phyloP scores from a whole-genome alignment of 2,888 invertebrate species.

The Linyphia triangularis region DNA sequence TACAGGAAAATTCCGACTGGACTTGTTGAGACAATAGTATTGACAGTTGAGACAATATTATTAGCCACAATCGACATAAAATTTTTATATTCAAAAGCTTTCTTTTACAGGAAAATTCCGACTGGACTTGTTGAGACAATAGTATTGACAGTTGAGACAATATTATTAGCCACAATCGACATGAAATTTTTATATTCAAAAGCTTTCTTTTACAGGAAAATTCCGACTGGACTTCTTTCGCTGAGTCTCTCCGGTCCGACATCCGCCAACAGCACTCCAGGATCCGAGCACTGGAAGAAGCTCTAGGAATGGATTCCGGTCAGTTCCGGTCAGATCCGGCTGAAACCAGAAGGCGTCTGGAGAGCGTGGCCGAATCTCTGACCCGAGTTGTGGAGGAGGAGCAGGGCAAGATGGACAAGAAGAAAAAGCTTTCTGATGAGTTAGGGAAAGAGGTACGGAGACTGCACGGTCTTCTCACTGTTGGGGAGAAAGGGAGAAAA shows the following conservation, averaged over 20 bases:
- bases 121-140: constrained; percentile 49
- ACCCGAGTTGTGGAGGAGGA: not conserved
- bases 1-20: no score
- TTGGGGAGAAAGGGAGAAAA: constrained; percentile 34
- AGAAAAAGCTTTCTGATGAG: not conserved
- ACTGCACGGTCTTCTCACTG: constrained; percentile 40
- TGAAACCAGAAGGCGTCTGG: constrained; percentile 6
- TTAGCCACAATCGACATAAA: no score
- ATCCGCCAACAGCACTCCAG: constrained; percentile 1
- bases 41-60: no score
- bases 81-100: no score
- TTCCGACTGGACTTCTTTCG: constrained; percentile 51
- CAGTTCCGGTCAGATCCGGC: constrained; percentile 7
- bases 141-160: no score
- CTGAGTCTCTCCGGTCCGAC: constrained; percentile 11
- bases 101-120: constrained; percentile 46
- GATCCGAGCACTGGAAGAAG: constrained; percentile 6
- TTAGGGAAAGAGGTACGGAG: constrained; percentile 28
- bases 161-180: no score
- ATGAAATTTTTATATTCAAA: no score
- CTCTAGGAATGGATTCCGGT: not conserved
- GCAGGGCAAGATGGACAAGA: constrained; percentile 12
- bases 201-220: constrained; percentile 38
- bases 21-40: no score
- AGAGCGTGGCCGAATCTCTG: not conserved